Evolutionary conservation across 2,888 invertebrate species (phyloP).

Genomic region (Rapana venosa): DNA sequence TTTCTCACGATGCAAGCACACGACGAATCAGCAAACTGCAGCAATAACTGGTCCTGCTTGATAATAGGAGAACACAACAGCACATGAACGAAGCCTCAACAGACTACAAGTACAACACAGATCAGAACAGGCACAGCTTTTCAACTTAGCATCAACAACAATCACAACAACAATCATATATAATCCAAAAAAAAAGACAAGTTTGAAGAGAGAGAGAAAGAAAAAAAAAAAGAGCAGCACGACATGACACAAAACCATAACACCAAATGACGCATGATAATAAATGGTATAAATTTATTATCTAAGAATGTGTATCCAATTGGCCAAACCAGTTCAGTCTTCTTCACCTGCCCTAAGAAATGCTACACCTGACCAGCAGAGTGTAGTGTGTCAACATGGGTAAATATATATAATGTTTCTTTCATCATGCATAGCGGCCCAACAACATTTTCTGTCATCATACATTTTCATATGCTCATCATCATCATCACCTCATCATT

Average conservation of each 20-base stretch:
- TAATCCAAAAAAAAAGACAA: neutral
- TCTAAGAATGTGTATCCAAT: neutral
- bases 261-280: neutral
- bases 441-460: neutral
- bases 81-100: no score
- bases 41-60: no score
- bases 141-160: neutral
- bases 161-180: neutral
- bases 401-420: neutral
- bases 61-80: no score
- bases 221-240: neutral
- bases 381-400: conserved; percentile 20
- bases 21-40: no score
- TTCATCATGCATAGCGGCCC: conserved; percentile 10
- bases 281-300: neutral
- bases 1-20: no score
- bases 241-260: neutral
- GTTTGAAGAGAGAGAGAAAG: neutral
- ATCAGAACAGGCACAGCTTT: neutral
- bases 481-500: neutral
- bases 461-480: neutral
- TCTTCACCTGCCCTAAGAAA: neutral
- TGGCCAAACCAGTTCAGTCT: neutral
- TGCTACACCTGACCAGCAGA: conserved; percentile 30
- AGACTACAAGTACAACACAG: no score